Base-by-base conservation (phyloP, 2,113 vertebrate genomes). In the Mormyrus lacerda region DNA sequence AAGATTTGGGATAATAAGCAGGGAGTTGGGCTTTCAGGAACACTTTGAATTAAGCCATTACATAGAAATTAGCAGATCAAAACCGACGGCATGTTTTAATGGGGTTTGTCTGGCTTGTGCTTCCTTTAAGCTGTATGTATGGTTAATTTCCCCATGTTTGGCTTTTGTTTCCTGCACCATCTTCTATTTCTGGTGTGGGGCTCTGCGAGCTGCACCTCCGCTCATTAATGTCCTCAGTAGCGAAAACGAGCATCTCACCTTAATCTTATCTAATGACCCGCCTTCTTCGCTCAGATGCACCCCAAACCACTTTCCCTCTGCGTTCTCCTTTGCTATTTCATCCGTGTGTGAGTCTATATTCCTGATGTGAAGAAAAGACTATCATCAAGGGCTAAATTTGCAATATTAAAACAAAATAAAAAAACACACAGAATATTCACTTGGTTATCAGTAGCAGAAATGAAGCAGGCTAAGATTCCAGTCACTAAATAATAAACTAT, bases 401-500 rank as follows among this genome's bases (percentile, higher is more conserved):
- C 15, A 24, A 39, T 42, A 61, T 87, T 19, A 42, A 24, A 13
- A 58, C 24, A 55, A 39, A 61, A 87, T 44, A 42, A 55, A 55
- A 42, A 87, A 39, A 61, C 31, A 44, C 7, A 21, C 51, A 55
- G 31, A 87, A 87, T 10, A 61, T 58, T 44, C n/a, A 48, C 86
- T 27, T 58, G 53, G 53, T 3, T 61, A 42, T 87, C 53, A n/a
- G 39, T 19, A 13, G 19, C 35, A 87, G 31, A 45, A 87, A n/a
- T 45, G 86, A 42, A 44, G 15, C 35, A 61, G 39, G 15, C 53
- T 21, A 44, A 61, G 86, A 50, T 50, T 87, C 39, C 21, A 1
- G 21, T 39, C 35, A 87, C 31, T 61, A n/a, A 42, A 87, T 87
- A 58, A 87, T 61, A 50, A 61, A 42, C 51, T 87, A 61, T 87